phyloP scores from a whole-genome alignment of 2,797 vertebrate species.

The Gobionotothen gibberifrons region DNA sequence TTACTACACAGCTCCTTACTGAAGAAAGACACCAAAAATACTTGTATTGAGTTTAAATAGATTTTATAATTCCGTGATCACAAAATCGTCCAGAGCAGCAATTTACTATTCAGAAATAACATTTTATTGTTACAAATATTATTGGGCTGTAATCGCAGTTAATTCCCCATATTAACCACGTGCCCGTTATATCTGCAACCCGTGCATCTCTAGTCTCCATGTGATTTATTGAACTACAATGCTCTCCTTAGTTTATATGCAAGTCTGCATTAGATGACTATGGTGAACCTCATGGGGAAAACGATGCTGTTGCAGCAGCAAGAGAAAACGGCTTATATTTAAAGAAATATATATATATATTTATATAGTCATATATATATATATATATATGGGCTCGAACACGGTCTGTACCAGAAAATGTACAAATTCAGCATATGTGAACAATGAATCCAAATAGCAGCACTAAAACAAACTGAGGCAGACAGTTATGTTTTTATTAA shows the following conservation, averaged over 20 bases:
- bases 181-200: not conserved
- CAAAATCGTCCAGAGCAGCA: too few species aligned
- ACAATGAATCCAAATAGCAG: not conserved
- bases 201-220: not conserved
- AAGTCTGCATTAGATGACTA: not conserved
- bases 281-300: not conserved
- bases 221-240: not conserved
- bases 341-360: too few species aligned
- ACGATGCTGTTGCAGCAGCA: not conserved
- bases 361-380: too few species aligned
- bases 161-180: too few species aligned
- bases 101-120: not conserved
- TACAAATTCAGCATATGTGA: not conserved
- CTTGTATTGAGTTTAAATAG: too few species aligned
- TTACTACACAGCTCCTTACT: too few species aligned
- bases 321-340: too few species aligned
- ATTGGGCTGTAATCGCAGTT: too few species aligned
- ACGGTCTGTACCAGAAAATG: not conserved
- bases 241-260: not conserved
- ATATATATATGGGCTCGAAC: not conserved
- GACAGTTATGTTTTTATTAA: slow-evolving; percentile 1
- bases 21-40: too few species aligned
- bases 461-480: not conserved
- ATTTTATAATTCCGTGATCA: too few species aligned
- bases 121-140: too few species aligned